These are phyloP conservation scores for Eurytoma adleriae DNA, from an alignment of 2,888 invertebrate genomes.

Conservation along the genomic window DNA sequence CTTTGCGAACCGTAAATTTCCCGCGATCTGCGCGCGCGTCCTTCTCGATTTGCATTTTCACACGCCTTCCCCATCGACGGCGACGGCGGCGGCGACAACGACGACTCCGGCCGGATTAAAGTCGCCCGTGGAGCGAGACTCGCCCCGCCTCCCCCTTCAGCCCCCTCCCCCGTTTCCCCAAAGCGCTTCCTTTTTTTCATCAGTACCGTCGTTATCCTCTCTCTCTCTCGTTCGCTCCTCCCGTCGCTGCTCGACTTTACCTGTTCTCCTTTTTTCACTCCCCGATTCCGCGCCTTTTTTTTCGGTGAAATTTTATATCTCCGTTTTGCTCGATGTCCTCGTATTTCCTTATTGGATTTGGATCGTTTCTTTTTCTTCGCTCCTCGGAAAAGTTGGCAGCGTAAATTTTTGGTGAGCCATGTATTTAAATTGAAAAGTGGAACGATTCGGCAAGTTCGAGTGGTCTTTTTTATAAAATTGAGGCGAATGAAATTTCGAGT, in stretches of 20 bases:
- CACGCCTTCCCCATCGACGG: slow-evolving; percentile 62
- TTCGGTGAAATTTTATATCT: slow-evolving; percentile 40
- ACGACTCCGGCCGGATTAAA: slow-evolving; percentile 61
- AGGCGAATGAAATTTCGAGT: too few species aligned
- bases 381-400: not conserved
- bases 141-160: slow-evolving; percentile 3
- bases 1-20: slow-evolving; percentile 49
- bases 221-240: not conserved
- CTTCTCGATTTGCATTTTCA: slow-evolving; percentile 67
- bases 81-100: slow-evolving; percentile 58
- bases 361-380: not conserved
- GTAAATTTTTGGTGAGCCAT: slow-evolving; percentile 10
- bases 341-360: slow-evolving; percentile 43
- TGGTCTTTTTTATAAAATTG: too few species aligned
- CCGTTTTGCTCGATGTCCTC: slow-evolving; percentile 24
- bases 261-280: slow-evolving; percentile 10
- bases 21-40: slow-evolving; percentile 33
- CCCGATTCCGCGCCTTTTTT: not conserved
- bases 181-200: slow-evolving; percentile 13
- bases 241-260: not conserved
- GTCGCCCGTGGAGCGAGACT: slow-evolving; percentile 54
- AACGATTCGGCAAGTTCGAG: not conserved
- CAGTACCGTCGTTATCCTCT: not conserved
- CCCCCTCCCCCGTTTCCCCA: slow-evolving; percentile 17
- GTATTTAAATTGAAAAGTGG: slow-evolving; percentile 11